Evolutionary conservation across 2,888 invertebrate species (phyloP), one percentile per base, ranked within the genome.

Genomic region (Noctua fimbriata): DNA sequence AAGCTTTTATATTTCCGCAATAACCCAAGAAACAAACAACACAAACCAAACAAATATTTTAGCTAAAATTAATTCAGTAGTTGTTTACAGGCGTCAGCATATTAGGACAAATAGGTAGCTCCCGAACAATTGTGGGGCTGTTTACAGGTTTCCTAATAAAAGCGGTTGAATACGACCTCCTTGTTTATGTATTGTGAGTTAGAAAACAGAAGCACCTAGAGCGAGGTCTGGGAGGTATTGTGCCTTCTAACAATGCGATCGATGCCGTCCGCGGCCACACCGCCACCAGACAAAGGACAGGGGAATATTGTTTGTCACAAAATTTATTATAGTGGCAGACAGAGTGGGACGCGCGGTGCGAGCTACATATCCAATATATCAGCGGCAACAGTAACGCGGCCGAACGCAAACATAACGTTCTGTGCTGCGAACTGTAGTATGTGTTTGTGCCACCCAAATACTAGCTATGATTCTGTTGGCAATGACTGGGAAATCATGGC

Each of bases 241-340:
- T 95, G 79, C 83, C 86, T 69, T 73, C 76, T 77, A 87, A 85
- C 85, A 85, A 85, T 85, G 74, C 90, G 93, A 94, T 94, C 95
- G 95, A 95, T 95, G 94, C 92, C 91, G 92, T 91, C 90, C 92
- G 88, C 92, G 91, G 90, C 90, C 79, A 76, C 82, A 79, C 36
- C 81, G 79, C 76, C 55, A 65, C 76, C 94, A 94, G 94, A 96
- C 96, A 96, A 96, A 95, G 94, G 95, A 93, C 92, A 92, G 86
- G 93, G 94, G 95, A 95, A 96, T 96, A 96, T 96, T 96, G 96
- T 96, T 96, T 96, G 96, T 95, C 94, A 95, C 94, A 94, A 96
- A 96, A 96, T 96, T 96, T 96, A 96, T 96, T 96, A 95, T 93
- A 92, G 94, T 93, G 90, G 91, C 91, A 91, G 93, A 92, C 91